Evolutionary conservation across 2,888 invertebrate genomes (phyloP).

Genomic region (Diarsia mendica): DNA sequence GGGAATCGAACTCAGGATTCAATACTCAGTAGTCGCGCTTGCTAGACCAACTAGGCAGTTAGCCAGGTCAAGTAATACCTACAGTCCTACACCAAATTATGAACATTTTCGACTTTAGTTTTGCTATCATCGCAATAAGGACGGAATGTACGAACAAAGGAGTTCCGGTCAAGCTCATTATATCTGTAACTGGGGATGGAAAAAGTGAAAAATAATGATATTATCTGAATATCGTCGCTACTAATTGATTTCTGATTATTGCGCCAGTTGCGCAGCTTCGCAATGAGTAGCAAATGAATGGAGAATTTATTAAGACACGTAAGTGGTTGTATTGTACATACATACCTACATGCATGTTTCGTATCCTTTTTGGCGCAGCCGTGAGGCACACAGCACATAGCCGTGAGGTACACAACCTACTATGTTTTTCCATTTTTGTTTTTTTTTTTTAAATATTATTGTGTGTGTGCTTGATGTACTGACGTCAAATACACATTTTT

Average conservation of each 20-base stretch:
- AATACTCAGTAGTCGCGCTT: no score
- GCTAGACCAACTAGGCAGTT: no score
- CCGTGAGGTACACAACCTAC: no score
- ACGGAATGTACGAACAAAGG: constrained; percentile 30
- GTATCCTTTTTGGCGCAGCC: no score
- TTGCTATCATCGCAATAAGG: constrained; percentile 15
- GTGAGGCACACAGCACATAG: no score
- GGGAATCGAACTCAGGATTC: no score
- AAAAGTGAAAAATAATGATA: constrained; percentile 42
- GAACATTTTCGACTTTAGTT: constrained; percentile 11
- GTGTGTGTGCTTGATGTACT: no score
- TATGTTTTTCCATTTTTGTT: no score
- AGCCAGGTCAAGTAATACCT: no score
- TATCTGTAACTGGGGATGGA: constrained; percentile 38
- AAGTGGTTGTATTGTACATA: neutral
- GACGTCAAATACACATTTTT: no score
- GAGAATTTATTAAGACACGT: constrained; percentile 21
- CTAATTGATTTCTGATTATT: constrained; percentile 49
- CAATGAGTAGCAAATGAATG: constrained; percentile 28
- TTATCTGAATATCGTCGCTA: constrained; percentile 27
- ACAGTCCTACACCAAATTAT: neutral
- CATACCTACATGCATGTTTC: neutral
- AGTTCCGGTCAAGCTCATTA: constrained; percentile 54
- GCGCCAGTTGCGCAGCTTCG: constrained; percentile 4
- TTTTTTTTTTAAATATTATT: no score